Conservation (phyloP, 1,140 invertebrate genomes). For the Potamilus streckersoni region DNA sequence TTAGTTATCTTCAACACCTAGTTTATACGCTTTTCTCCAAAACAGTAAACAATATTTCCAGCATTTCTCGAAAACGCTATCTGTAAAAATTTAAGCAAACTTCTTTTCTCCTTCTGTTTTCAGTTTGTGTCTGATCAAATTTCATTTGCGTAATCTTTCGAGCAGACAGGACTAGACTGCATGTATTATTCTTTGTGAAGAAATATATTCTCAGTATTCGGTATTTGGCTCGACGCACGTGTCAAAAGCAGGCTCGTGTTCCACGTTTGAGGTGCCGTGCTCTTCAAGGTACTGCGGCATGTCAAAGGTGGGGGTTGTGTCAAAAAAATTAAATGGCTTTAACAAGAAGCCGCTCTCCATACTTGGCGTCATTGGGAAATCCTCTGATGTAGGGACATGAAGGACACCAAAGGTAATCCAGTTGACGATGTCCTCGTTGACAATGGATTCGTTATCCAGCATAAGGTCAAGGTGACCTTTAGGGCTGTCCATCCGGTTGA, state of each 20-base stretch:
- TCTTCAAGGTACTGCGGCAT: conserved; percentile 26
- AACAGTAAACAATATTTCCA: too few species aligned
- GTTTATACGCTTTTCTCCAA: too few species aligned
- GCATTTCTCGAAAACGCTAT: too few species aligned
- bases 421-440: conserved; percentile 28
- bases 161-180: too few species aligned
- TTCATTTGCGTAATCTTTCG: too few species aligned
- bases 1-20: too few species aligned
- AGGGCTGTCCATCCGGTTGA: conserved; percentile 27
- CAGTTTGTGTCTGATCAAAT: too few species aligned
- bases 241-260: conserved; percentile 17
- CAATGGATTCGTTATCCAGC: conserved; percentile 24
- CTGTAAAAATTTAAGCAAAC: too few species aligned
- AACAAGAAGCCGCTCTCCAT: conserved; percentile 25
- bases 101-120: too few species aligned
- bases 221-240: conserved; percentile 16
- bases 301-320: conserved; percentile 25
- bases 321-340: conserved; percentile 37
- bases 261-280: conserved; percentile 2
- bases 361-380: conserved; percentile 31
- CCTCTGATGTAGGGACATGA: conserved; percentile 32
- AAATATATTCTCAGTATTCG: too few species aligned
- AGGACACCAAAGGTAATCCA: conserved; percentile 33
- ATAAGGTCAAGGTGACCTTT: conserved; percentile 14
- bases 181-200: too few species aligned